Evolutionary conservation across 2,113 vertebrate genomes (phyloP).

Genomic region (Ranitomeya imitator): DNA sequence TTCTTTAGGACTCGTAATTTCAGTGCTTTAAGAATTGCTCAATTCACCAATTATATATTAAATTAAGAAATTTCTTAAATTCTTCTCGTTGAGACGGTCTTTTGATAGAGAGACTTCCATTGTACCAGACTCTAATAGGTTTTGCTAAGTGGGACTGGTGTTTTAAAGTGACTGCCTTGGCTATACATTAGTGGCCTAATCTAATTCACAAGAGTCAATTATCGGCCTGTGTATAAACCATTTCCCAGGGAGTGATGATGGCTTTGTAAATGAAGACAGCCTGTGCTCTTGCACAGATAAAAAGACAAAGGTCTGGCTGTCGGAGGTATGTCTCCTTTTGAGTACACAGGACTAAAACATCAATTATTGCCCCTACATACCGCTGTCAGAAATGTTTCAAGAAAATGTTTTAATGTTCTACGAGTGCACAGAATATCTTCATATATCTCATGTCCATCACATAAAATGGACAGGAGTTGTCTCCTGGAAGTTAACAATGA

Average conservation of each 20-base stretch:
- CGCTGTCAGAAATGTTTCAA: not conserved
- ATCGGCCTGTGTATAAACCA: slow-evolving; percentile 41
- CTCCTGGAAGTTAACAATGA: too few relatives aligned
- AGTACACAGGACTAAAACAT: not conserved
- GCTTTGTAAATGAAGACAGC: slow-evolving; percentile 7
- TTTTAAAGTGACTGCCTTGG: slow-evolving; percentile 48
- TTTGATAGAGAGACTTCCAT: slow-evolving; percentile 28
- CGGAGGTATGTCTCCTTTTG: not conserved
- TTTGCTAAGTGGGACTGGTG: slow-evolving; percentile 48
- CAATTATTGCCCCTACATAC: not conserved
- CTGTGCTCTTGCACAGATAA: slow-evolving; percentile 29
- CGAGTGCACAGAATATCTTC: not conserved
- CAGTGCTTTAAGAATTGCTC: not conserved
- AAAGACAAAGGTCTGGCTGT: slow-evolving; percentile 4
- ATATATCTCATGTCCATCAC: too few relatives aligned
- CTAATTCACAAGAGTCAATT: slow-evolving; percentile 56
- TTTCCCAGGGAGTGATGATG: slow-evolving; percentile 25
- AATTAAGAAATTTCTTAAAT: slow-evolving; percentile 26
- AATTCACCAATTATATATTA: slow-evolving; percentile 8
- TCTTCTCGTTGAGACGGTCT: slow-evolving; percentile 8
- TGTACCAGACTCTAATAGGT: slow-evolving; percentile 36
- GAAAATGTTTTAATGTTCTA: not conserved
- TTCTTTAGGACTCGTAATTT: not conserved
- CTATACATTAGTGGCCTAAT: slow-evolving; percentile 56
- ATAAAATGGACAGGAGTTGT: too few relatives aligned